phyloP scores from a whole-genome alignment of 2,113 vertebrate genomes.

The Pterocles orientalis region DNA sequence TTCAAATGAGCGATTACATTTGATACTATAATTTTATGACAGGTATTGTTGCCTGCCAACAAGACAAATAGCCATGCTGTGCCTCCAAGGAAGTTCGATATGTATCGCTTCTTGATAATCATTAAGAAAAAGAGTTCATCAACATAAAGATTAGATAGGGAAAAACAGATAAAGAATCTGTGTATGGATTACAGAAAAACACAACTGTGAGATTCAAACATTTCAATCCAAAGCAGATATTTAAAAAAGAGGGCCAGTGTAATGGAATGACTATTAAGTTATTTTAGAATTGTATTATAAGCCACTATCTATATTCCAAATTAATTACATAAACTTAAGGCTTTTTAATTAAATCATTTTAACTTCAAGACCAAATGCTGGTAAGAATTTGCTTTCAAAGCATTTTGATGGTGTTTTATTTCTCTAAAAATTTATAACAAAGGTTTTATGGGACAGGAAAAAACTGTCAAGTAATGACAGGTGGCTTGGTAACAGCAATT shows the following conservation, averaged over 20 bases:
- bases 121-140: not conserved
- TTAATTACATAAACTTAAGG: not conserved
- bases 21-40: not conserved
- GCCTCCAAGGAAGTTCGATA: not conserved
- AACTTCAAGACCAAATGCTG: not conserved
- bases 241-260: not conserved
- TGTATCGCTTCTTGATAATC: not conserved
- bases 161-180: not conserved
- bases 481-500: not conserved
- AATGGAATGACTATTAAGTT: not conserved
- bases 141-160: not conserved
- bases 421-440: not conserved
- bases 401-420: not conserved
- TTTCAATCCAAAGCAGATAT: not conserved
- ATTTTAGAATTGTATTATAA: not conserved
- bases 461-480: not conserved
- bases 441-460: not conserved
- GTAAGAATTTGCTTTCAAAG: not conserved
- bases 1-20: not conserved
- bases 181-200: not conserved
- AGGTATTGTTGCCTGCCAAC: not conserved
- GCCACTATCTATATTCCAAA: not conserved
- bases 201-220: not conserved
- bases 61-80: not conserved
- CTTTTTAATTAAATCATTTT: not conserved